These are phyloP conservation scores for Resseliella maxima DNA, from an alignment of 2,888 invertebrate species.

Conservation along the genomic window DNA sequence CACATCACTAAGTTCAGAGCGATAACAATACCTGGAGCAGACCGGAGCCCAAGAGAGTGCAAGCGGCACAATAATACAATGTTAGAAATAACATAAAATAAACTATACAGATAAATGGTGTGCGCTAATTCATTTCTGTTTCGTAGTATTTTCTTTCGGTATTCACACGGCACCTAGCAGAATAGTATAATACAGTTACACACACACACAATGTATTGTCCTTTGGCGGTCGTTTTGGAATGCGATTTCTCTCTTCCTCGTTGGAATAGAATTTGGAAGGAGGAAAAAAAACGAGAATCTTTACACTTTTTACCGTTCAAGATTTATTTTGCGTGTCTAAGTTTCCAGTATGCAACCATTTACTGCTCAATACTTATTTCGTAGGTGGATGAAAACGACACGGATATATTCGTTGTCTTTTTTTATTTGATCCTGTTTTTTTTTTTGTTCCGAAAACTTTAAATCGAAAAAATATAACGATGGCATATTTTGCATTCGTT, in stretches of 20 bases:
- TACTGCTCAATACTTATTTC: conserved; percentile 10
- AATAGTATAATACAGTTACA: background rate
- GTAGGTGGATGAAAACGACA: background rate
- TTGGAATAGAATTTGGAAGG: background rate
- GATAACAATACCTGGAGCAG: conserved; percentile 30
- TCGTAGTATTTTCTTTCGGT: background rate
- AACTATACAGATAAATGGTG: conserved; percentile 6
- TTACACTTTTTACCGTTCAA: conserved; percentile 25
- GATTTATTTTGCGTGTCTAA: background rate
- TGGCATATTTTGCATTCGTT: background rate
- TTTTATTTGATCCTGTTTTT: background rate
- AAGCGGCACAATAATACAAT: conserved; percentile 40
- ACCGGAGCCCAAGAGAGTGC: background rate
- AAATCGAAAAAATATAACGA: conserved; percentile 49
- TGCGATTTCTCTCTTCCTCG: background rate
- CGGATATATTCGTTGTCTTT: background rate
- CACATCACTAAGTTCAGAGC: background rate
- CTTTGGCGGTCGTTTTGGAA: background rate
- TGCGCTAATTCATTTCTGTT: conserved; percentile 53
- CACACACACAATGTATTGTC: background rate
- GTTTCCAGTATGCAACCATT: conserved; percentile 27
- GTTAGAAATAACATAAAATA: conserved; percentile 53
- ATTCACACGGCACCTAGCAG: background rate
- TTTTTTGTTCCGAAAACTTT: background rate
- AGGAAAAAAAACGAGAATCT: conserved; percentile 27